Percentiles rank a stretch among this genome's conserved stretches.
Conservation (phyloP, 2,113 vertebrate genomes). For the Saccopteryx leptura region DNA sequence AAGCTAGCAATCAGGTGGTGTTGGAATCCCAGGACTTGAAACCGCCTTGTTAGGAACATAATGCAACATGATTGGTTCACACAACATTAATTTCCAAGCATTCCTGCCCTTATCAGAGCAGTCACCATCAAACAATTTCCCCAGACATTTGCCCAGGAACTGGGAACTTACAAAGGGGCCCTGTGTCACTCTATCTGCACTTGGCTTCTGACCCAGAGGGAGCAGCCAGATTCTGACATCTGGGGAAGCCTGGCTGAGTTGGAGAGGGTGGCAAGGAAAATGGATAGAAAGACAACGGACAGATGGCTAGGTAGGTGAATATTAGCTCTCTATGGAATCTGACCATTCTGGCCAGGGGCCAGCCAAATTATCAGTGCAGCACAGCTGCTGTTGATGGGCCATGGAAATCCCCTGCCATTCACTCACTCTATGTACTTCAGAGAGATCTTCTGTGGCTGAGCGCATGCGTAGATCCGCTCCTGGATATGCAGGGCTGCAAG, state of each 20-base stretch:
- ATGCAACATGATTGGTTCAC: not conserved
- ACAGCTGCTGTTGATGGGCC: not conserved
- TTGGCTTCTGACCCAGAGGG: conserved; percentile 39
- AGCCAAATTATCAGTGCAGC: not conserved
- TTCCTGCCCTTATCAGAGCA: conserved; percentile 5
- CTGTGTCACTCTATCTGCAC: not conserved
- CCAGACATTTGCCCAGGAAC: not conserved
- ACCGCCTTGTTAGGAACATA: not conserved
- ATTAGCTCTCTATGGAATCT: conserved; percentile 29
- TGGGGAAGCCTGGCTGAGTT: not conserved
- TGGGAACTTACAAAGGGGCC: conserved; percentile 2
- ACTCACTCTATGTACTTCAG: conserved; percentile 98
- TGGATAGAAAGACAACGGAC: not conserved
- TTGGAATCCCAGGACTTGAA: not conserved
- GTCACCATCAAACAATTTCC: not conserved
- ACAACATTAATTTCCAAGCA: not conserved
- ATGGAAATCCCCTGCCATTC: conserved; percentile 85
- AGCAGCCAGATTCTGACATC: not conserved
- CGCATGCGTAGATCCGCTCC: conserved; percentile 94
- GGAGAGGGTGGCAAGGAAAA: not conserved
- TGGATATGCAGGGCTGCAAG: conserved; percentile 98
- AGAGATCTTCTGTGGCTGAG: conserved; percentile 95
- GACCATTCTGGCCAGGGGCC: conserved; percentile 9
- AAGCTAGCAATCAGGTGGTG: conserved; percentile 36
- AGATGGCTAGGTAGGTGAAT: not conserved